phyloP scores from a whole-genome alignment of 2,888 invertebrate genomes.

The Galerucella calmariensis region DNA sequence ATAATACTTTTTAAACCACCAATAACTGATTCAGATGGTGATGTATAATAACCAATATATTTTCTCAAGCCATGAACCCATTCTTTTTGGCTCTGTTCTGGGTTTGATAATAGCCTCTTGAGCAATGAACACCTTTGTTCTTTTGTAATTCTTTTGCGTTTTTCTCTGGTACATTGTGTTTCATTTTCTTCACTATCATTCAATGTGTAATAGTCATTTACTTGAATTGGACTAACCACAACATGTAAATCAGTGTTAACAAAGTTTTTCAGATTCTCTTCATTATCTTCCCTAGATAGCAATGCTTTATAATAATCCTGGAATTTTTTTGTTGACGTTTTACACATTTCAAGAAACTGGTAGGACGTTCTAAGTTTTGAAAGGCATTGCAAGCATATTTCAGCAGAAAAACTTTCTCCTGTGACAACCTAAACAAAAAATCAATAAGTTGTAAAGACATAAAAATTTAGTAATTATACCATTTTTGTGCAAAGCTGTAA shows the following conservation, averaged over 20 bases:
- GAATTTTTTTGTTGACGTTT: slow-evolving; percentile 59
- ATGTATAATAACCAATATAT: slow-evolving; percentile 9
- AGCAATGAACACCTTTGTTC: slow-evolving; percentile 61
- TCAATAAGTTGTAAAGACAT: slow-evolving; percentile 59
- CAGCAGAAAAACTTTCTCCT: slow-evolving; percentile 59
- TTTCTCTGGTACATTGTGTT: slow-evolving; percentile 36
- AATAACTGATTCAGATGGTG: slow-evolving; percentile 25
- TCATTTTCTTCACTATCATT: slow-evolving; percentile 34
- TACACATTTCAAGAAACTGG: slow-evolving; percentile 62
- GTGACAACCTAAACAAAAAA: slow-evolving; percentile 61
- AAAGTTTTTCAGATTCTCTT: slow-evolving; percentile 50
- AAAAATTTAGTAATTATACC: slow-evolving; percentile 53
- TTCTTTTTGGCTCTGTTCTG: slow-evolving; percentile 47
- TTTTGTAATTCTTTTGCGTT: slow-evolving; percentile 60
- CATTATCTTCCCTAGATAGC: slow-evolving; percentile 51
- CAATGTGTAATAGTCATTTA: slow-evolving; percentile 21
- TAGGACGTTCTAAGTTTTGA: slow-evolving; percentile 61
- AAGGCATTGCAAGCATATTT: slow-evolving; percentile 61
- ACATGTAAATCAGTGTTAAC: slow-evolving; percentile 58
- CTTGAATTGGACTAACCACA: slow-evolving; percentile 51
- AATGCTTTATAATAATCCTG: slow-evolving; percentile 59
- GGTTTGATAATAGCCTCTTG: slow-evolving; percentile 56
- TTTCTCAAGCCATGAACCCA: slow-evolving; percentile 38
- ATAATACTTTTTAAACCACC: slow-evolving; percentile 60
- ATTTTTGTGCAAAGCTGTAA: slow-evolving; percentile 61